Evolutionary conservation across 2,888 invertebrate genomes (phyloP), one percentile per base, ranked within the genome.

Genomic region (Drosophila pseudotalamancana): DNA sequence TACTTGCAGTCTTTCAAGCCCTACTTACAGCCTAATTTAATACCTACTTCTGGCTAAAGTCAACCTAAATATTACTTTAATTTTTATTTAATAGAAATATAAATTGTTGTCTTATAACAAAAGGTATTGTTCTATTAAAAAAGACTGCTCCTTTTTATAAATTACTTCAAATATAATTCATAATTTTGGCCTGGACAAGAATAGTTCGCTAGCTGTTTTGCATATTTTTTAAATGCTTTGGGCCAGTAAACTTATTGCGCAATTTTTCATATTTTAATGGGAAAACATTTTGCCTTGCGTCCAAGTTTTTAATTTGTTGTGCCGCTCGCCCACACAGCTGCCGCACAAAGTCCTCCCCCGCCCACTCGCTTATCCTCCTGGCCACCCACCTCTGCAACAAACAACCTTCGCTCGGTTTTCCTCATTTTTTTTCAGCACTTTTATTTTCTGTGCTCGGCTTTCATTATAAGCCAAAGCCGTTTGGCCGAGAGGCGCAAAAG

Each of bases 191-290:
- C 50, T 40, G 43, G 9, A 39, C 39, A 34, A 18, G 18, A 45
- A 16, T 64, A 64, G 54, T 60, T 65, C 43, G 50, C 46, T 31
- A 25, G 39, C 37, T 42, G 35, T 16, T 75, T 39, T 54, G 56
- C 49, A 68, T 71, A 68, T 68, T 72, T 61, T 60, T 69, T 48
- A 57, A 63, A 39, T 63, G 84, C 81, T 65, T 55, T 39, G 25
- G 48, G 71, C 51, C 50, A 27, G 54, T 48, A 40, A 74, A 87
- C 66, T 81, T 87, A 81, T 87, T 82, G 76, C 78, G 69, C 75
- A 85, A 85, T 81, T 87, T 87, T 85, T 81, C 88, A 87, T 82
- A 65, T 81, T 81, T 80, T 78, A 87, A 81, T 87, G 76, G 83
- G 59, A 75, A 84, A 87, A 85, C 88, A 81, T 81, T 81, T 81